phyloP scores from a whole-genome alignment of 2,113 vertebrate species.

The Oreotrochilus melanogaster region DNA sequence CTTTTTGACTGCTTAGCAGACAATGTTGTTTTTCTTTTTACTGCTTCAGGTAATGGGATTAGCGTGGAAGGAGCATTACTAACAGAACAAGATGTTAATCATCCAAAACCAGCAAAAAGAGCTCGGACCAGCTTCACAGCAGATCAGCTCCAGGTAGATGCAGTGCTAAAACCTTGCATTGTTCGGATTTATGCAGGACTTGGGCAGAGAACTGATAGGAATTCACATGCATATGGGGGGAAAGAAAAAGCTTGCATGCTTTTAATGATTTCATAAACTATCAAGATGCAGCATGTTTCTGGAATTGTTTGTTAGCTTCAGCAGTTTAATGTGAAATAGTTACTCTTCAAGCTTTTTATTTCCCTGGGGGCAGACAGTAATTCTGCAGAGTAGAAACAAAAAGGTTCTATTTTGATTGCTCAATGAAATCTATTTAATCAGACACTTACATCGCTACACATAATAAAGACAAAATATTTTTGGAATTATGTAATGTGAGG shows the following conservation, averaged over 20 bases:
- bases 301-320: slow-evolving; percentile 24
- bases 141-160: slow-evolving; percentile 95
- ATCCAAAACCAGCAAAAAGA: slow-evolving; percentile 95
- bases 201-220: neutral
- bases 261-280: slow-evolving; percentile 20
- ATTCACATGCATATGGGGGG: neutral
- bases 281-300: slow-evolving; percentile 60
- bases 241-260: neutral
- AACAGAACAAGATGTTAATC: slow-evolving; percentile 91
- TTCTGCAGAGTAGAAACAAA: slow-evolving; percentile 36
- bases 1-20: neutral
- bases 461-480: slow-evolving; percentile 43
- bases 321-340: slow-evolving; percentile 35
- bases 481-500: slow-evolving; percentile 4
- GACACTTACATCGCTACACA: neutral
- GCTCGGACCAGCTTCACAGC: slow-evolving; percentile 97
- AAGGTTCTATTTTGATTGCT: slow-evolving; percentile 27
- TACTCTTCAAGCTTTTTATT: slow-evolving; percentile 22
- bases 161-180: neutral
- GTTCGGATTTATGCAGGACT: neutral
- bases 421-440: slow-evolving; percentile 33
- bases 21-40: slow-evolving; percentile 1
- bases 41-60: slow-evolving; percentile 86
- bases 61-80: slow-evolving; percentile 91
- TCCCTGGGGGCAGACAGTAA: slow-evolving; percentile 12